Evolutionary conservation across 1,140 invertebrate species (phyloP), one percentile per base, ranked within the genome.

Genomic region (Ostrea edulis): DNA sequence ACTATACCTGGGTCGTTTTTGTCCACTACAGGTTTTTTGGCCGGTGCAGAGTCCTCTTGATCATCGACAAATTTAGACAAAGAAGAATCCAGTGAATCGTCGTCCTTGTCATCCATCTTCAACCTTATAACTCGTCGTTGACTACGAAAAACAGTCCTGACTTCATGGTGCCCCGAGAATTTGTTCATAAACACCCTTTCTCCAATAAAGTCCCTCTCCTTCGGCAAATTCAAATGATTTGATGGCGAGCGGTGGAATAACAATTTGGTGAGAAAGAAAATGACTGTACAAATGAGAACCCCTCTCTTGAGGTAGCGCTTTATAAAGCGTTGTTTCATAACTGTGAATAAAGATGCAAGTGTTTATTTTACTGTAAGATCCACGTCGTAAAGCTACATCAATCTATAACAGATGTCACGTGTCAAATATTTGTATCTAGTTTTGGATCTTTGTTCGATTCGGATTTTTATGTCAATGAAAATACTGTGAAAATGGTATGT

Each of bases 21-120:
- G 25, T 83, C 82, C 51, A n/a, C 29, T 0, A 20, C 51, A 52
- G 44, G 7, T 53, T 52, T 54, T 9, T 14, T 29, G 17, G 2
- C 52, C 14, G 44, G 53, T 22, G n/a, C 25, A 7, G 71, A 51
- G 14, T 35, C 51, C 5, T 52, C n/a, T 52, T 83, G 35, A n/a
- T 83, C 53, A 52, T 83, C 82, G 8, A 52, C 82, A 83, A 83
- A 83, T 25, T 83, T 52, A 0, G 82, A 83, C 44, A 83, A 14
- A 52, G 44, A 22, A 2, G 20, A 52, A n/a, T 22, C 82, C 9
- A 53, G 11, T 12, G 44, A 22, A n/a, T 53, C 82, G 22, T 52
- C 51, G 1, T n/a, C 20, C 5, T 52, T n/a, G 12, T 51, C 51
- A 20, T 83, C 82, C 5, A 11, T n/a, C 44, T 52, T 17, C 25